Evolutionary conservation across 2,888 invertebrate species (phyloP), one percentile per base, ranked within the genome.

Genomic region (Diarsia rubi): DNA sequence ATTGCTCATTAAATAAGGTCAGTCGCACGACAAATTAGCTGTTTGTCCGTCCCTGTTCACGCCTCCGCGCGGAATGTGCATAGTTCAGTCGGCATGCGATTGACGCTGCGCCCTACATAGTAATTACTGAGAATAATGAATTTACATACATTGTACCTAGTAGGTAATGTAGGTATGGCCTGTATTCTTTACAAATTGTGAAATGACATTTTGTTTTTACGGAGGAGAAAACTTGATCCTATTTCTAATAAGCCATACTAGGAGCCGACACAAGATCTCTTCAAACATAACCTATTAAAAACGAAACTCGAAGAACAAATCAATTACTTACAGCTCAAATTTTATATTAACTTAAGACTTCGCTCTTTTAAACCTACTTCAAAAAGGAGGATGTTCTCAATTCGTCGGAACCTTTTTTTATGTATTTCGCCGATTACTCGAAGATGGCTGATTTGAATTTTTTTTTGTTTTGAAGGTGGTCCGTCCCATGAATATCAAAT

Each of bases 11-110:
- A 64, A 11, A 16, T 14, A 12, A 49, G 3, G 31, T 31, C 42
- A 62, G 42, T 69, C 57, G 44, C 62, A 21, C 24, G n/a, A n/a
- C 19, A 79, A 69, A 80, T 80, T 45, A 62, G 52, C 62, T 44
- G 75, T 75, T 69, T 79, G 66, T 59, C 45, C 57, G 79, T 63
- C 44, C 45, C 60, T 9, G 59, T 57, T 68, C 74, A 70, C 74
- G 74, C 67, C 60, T 81, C 44, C 49, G 0, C 21, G 9, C 37
- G 16, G 73, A 78, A 81, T 70, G 73, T 62, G 44, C 47, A 71
- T 47, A 52, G 68, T 57, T 79, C 69, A 79, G 49, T 65, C 9
- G 37, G 45, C 64, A 37, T 37, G 64, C 64, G n/a, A 64, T 49
- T n/a, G 49, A 64, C 54, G 44, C 16, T 31, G 49, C 44, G 27